Percentiles rank a stretch among this genome's conserved stretches.
These are phyloP conservation scores for Progne subis DNA, from an alignment of 2,113 vertebrate genomes.

Conservation along the genomic window DNA sequence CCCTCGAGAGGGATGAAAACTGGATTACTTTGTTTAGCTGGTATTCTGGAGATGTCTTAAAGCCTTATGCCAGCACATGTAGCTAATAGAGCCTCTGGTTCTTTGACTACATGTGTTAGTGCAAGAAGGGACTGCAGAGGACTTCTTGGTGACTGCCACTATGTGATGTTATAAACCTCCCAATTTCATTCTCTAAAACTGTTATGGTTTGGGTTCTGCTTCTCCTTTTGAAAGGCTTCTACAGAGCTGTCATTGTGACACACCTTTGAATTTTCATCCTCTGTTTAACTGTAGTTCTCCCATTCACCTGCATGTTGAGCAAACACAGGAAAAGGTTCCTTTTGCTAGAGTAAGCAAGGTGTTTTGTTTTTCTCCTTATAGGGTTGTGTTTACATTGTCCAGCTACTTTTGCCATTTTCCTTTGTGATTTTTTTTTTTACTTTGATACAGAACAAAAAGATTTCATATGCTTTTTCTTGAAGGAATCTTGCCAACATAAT, in stretches of 20 bases:
- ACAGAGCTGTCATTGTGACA: background rate
- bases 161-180: background rate
- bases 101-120: accelerated
- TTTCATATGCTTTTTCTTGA: background rate
- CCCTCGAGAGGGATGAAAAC: background rate
- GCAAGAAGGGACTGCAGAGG: background rate
- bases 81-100: background rate
- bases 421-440: background rate
- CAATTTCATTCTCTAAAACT: background rate
- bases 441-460: background rate
- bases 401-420: background rate
- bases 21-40: background rate
- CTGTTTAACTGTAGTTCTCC: background rate
- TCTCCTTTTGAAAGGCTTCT: background rate
- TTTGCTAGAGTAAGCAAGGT: background rate
- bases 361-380: background rate
- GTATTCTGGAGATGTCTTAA: background rate
- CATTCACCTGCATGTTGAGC: background rate
- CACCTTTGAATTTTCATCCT: background rate
- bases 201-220: background rate
- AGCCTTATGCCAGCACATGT: background rate
- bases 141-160: background rate
- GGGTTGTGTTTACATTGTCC: background rate
- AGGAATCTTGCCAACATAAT: background rate
- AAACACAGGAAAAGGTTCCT: background rate